Evolutionary conservation across 2,797 vertebrate species (phyloP).

Genomic region (Cyprinodon diabolis): DNA sequence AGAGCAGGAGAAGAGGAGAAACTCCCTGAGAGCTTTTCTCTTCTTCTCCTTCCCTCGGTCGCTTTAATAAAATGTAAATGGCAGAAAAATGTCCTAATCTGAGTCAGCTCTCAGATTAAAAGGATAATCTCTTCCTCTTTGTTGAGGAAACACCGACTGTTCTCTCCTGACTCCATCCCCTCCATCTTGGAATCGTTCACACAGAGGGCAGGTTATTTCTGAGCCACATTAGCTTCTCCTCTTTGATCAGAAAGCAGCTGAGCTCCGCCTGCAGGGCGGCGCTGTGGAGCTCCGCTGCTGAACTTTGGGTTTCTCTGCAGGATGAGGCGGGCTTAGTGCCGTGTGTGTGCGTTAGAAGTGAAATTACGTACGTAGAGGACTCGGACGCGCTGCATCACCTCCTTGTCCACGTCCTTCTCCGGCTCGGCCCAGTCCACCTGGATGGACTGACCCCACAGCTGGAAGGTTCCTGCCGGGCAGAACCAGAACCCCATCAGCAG

Average conservation of each 20-base stretch:
- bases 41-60: too few species aligned
- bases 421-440: slow-evolving; percentile 96
- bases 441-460: slow-evolving; percentile 91
- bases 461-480: slow-evolving; percentile 82
- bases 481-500: neutral
- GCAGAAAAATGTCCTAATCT: too few species aligned
- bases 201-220: too few species aligned
- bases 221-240: slow-evolving; percentile 6
- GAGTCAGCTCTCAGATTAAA: too few species aligned
- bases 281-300: neutral
- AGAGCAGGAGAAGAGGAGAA: too few species aligned
- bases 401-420: slow-evolving; percentile 91
- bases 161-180: too few species aligned
- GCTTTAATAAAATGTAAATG: too few species aligned
- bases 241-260: neutral
- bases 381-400: slow-evolving; percentile 90
- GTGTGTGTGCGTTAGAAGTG: neutral
- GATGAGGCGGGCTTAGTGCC: too few species aligned
- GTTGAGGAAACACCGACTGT: too few species aligned
- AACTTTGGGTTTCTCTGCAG: neutral
- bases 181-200: too few species aligned
- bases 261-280: neutral
- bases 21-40: too few species aligned
- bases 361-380: slow-evolving; percentile 58
- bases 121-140: too few species aligned